phyloP scores from a whole-genome alignment of 2,888 invertebrate species.

The Bugula neritina region DNA sequence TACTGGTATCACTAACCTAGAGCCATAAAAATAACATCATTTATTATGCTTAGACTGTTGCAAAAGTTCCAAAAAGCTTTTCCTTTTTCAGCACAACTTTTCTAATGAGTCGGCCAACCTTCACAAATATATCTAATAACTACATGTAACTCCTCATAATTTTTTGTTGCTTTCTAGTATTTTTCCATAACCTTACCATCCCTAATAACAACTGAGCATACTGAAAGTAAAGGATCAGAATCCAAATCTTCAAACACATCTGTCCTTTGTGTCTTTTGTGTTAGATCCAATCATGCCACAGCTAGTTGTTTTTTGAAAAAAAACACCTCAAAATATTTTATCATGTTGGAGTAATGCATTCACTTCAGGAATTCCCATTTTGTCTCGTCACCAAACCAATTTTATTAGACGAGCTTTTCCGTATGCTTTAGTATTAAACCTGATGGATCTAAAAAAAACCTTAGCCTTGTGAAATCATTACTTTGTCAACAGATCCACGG shows the following conservation, averaged over 20 bases:
- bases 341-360: no score
- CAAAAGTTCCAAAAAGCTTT: not conserved
- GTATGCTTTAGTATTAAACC: no score
- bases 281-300: no score
- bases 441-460: no score
- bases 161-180: not conserved
- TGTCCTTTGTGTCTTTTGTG: not conserved
- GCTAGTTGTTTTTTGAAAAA: no score
- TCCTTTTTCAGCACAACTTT: not conserved
- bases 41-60: not conserved
- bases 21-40: not conserved
- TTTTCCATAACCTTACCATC: not conserved
- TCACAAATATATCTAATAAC: not conserved
- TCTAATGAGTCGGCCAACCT: not conserved
- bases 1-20: not conserved
- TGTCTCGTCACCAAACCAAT: no score
- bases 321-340: no score
- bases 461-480: no score
- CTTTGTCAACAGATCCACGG: no score
- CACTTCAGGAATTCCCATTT: no score
- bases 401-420: no score
- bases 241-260: conserved; percentile 9
- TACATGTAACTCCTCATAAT: not conserved
- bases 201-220: not conserved
- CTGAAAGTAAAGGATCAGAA: not conserved